A percentile compares a stretch with the other conserved stretches of the same genome.
These are phyloP conservation scores for Caenorhabditis japonica DNA, from an alignment of 2,888 invertebrate species.

Conservation along the genomic window DNA sequence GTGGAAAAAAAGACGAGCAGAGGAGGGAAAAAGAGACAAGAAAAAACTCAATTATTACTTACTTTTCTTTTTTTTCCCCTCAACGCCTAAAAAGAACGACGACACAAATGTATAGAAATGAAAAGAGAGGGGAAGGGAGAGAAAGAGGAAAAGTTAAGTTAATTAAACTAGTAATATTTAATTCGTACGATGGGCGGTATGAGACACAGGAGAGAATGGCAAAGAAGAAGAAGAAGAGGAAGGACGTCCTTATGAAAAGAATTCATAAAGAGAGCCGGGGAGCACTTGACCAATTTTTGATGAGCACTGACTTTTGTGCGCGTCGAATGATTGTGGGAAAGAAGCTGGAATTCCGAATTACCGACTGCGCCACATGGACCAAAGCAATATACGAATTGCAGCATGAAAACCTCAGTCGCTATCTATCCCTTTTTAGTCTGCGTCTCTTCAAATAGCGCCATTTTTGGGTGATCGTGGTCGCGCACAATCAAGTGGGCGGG, in stretches of 20 bases:
- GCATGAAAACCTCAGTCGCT: too few species aligned
- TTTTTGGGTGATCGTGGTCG: too few species aligned
- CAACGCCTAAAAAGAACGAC: too few species aligned
- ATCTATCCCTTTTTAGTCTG: too few species aligned
- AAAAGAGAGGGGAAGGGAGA: background rate
- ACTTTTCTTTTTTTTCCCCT: too few species aligned
- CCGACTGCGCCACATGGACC: too few species aligned
- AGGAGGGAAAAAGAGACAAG: background rate
- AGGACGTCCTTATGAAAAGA: conserved; percentile 34
- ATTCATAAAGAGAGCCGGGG: conserved; percentile 29
- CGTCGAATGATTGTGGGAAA: conserved; percentile 17
- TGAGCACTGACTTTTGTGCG: conserved; percentile 11
- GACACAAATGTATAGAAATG: conserved; percentile 3
- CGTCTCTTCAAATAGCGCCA: too few species aligned
- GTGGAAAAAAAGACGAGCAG: conserved; percentile 4
- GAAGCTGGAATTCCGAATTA: background rate
- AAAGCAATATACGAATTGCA: too few species aligned
- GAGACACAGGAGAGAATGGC: background rate
- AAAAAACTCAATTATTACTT: too few species aligned
- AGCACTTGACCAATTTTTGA: conserved; percentile 50
- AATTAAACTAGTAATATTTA: conserved; percentile 53
- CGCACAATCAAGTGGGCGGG: too few species aligned
- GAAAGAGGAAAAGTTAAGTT: conserved; percentile 39
- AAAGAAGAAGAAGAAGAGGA: background rate
- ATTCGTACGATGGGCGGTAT: conserved; percentile 17